A percentile compares a stretch with the other conserved stretches of the same genome.
These are phyloP conservation scores for Dinomys branickii DNA, from an alignment of 2,113 vertebrate species.

Conservation along the genomic window DNA sequence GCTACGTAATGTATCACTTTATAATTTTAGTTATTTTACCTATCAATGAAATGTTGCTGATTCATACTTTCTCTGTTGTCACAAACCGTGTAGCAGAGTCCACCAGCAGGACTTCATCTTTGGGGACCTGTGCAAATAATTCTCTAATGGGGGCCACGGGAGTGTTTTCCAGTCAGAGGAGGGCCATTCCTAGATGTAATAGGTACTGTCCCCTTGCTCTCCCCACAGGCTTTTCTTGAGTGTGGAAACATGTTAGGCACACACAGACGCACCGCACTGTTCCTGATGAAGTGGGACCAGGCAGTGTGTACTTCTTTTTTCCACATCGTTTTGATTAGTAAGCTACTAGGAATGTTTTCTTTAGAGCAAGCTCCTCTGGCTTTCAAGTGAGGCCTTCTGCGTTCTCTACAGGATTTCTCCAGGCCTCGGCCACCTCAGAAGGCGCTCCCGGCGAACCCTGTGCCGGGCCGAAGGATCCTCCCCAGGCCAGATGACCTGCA, in stretches of 20 bases:
- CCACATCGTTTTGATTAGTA: not conserved
- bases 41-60: not conserved
- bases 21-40: not conserved
- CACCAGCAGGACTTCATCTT: not conserved
- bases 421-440: conserved; percentile 86
- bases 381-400: conserved; percentile 11
- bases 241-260: not conserved
- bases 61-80: not conserved
- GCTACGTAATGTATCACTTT: not conserved
- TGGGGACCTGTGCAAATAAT: not conserved
- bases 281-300: not conserved
- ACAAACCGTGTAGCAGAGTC: not conserved
- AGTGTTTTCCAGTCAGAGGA: not conserved
- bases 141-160: not conserved
- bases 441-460: conserved; percentile 85
- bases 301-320: not conserved
- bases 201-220: not conserved
- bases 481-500: conserved; percentile 19
- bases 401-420: conserved; percentile 80
- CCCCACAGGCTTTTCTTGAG: not conserved
- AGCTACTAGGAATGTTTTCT: not conserved
- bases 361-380: not conserved
- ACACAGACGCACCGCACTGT: rapidly evolving
- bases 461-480: conserved; percentile 78
- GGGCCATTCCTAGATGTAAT: not conserved